Evolutionary conservation across 1,140 invertebrate genomes (phyloP), one percentile per base, ranked within the genome.

Genomic region (Drosophila yakuba): DNA sequence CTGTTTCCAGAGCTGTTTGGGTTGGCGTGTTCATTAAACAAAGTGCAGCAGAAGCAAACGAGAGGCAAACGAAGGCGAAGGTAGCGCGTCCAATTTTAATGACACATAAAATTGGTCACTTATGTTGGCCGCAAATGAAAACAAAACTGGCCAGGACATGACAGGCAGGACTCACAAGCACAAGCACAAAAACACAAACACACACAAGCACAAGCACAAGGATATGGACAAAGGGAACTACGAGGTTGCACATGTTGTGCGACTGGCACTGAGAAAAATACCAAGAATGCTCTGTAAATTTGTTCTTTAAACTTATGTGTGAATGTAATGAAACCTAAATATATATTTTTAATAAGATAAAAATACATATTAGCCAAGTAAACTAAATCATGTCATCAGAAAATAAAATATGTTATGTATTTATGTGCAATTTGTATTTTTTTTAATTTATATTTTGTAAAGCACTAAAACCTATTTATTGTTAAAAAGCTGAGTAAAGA

Each of bases 51-150:
- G 61, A 69, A 77, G 56, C 73, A 77, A 76, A 77, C 62, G 73
- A 77, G 74, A 60, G 57, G 41, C 61, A 55, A 59, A 17, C 54
- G 52, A 74, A 73, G 44, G 69, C 57, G 54, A 75, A 56, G 74
- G 74, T 50, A 78, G 75, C 74, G 84, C 84, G 84, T 89, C 80
- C 84, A 84, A 84, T 88, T 88, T 88, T 88, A 88, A 88, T 88
- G 84, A 88, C 85, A 88, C 84, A 88, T 88, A 89, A 88, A 88
- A 88, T 88, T 88, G 84, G 84, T 88, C 84, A 84, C 84, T 89
- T 88, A 88, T 89, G 84, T 76, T 77, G 59, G 67, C 80, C 83
- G 63, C 83, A 88, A 72, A 89, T 83, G 84, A 88, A 89, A 88
- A 88, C 83, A 88, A 88, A 88, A 88, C 83, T 83, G 76, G 67